phyloP scores from a whole-genome alignment of 2,113 vertebrate species.

The Anhinga anhinga region DNA sequence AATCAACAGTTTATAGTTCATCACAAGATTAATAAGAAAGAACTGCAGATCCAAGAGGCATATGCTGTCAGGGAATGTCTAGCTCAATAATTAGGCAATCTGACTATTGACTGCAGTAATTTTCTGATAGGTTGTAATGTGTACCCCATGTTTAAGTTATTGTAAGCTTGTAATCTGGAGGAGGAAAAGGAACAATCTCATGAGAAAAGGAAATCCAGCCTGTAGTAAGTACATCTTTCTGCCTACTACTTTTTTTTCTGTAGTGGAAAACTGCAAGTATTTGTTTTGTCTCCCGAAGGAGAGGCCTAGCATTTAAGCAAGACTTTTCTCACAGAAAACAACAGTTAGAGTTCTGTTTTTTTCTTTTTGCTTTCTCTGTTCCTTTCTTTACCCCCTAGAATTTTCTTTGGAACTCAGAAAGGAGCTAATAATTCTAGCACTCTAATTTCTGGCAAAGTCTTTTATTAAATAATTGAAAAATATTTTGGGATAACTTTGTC shows the following conservation, averaged over 20 bases:
- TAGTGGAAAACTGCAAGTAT: neutral
- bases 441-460: neutral
- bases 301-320: neutral
- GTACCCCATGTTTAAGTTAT: neutral
- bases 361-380: neutral
- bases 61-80: neutral
- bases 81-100: neutral
- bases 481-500: neutral
- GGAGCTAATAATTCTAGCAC: neutral
- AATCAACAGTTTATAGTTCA: neutral
- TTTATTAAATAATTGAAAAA: slow-evolving; percentile 44
- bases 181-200: neutral
- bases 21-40: neutral
- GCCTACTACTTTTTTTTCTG: neutral
- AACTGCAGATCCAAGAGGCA: neutral
- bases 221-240: neutral
- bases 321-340: neutral
- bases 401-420: slow-evolving; percentile 14
- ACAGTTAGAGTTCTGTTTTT: neutral
- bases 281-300: slow-evolving; percentile 37
- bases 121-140: neutral
- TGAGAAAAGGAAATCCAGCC: neutral
- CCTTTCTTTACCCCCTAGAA: neutral
- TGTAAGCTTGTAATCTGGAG: neutral
- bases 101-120: neutral